These are phyloP conservation scores for Camelus dromedarius DNA, from an alignment of 2,113 vertebrate species.

Conservation along the genomic window DNA sequence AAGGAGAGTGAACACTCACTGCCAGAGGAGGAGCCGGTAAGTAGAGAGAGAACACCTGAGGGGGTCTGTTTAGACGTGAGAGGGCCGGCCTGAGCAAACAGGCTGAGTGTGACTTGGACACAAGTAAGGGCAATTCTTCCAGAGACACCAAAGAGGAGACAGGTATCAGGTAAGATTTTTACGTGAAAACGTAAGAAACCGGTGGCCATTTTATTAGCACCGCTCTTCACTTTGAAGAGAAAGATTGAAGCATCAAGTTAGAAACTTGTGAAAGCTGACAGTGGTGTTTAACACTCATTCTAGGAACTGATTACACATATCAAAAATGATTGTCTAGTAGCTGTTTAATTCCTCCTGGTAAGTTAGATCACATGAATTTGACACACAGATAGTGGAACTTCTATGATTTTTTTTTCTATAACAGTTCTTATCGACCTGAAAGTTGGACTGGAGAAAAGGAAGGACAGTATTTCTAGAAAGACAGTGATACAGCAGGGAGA, in stretches of 20 bases:
- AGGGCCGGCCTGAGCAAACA: not conserved
- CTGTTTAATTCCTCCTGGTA: not conserved
- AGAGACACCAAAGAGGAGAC: not conserved
- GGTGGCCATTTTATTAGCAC: not conserved
- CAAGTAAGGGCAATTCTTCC: not conserved
- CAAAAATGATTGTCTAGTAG: not conserved
- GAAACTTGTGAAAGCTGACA: not conserved
- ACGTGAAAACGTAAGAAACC: not conserved
- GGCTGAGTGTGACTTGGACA: not conserved
- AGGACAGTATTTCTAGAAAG: not conserved
- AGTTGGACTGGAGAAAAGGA: not conserved
- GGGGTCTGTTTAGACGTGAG: not conserved
- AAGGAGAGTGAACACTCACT: not conserved
- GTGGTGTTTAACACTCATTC: not conserved
- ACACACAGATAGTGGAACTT: not conserved
- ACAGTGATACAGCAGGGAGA: not conserved
- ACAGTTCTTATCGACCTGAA: not conserved
- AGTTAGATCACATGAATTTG: not conserved
- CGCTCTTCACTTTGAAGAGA: not conserved
- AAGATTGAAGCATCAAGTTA: not conserved
- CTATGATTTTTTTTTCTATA: not conserved
- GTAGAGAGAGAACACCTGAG: not conserved
- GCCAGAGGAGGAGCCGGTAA: not conserved
- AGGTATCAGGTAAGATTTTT: not conserved
- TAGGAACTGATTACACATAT: not conserved